Percentiles rank a stretch among this genome's conserved stretches.
These are phyloP conservation scores for Acromyrmex heyeri DNA, from an alignment of 1,140 invertebrate genomes.

Conservation along the genomic window DNA sequence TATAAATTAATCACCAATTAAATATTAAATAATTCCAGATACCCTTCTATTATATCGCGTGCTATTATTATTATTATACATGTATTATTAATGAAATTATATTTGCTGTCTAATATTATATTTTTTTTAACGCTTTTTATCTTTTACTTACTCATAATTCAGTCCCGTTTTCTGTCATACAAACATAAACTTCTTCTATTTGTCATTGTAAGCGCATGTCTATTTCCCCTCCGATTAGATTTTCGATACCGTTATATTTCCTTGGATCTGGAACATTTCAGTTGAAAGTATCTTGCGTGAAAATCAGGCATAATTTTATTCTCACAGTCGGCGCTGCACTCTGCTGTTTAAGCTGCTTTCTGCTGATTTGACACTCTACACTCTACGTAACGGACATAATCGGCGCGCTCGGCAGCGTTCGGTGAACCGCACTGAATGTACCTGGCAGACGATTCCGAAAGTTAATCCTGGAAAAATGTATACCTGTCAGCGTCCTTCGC, in stretches of 20 bases:
- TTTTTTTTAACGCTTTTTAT: neutral
- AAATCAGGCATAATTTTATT: constrained; percentile 50
- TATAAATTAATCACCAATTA: no score
- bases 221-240: neutral
- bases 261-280: neutral
- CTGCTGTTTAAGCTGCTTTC: neutral
- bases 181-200: neutral
- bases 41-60: no score
- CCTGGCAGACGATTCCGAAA: constrained; percentile 70
- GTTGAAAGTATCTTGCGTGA: neutral
- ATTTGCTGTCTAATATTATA: no score
- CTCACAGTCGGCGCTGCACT: neutral
- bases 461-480: constrained; percentile 67
- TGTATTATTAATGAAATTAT: no score
- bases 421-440: constrained; percentile 65
- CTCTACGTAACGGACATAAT: neutral
- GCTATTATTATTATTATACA: no score
- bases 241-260: neutral
- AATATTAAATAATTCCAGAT: no score
- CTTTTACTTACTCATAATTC: neutral
- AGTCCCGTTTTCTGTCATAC: neutral
- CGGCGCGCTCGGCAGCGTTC: constrained; percentile 44
- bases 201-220: neutral
- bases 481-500: constrained; percentile 66
- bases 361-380: neutral